Conservation (phyloP, 2,888 invertebrate genomes). For the Cantharis nigra region DNA sequence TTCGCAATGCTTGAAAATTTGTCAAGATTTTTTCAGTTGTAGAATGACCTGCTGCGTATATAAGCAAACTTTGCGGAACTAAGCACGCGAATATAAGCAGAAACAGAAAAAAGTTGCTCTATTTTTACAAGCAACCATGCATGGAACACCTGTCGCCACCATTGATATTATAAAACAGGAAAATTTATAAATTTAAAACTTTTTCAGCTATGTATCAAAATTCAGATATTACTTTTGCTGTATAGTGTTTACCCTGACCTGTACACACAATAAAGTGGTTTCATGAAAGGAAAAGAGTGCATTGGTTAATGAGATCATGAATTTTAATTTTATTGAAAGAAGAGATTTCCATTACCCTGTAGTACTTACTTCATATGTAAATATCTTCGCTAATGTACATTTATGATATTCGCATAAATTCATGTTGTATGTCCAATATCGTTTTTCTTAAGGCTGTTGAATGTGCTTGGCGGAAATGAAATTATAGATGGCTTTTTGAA, state of each 20-base stretch:
- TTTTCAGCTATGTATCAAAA: not conserved
- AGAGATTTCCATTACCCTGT: not conserved
- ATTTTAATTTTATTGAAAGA: not conserved
- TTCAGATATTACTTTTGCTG: not conserved
- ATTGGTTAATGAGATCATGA: not conserved
- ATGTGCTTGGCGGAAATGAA: not conserved
- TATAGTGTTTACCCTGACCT: not conserved
- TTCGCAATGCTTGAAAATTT: not conserved
- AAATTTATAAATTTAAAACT: not conserved
- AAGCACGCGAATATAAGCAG: not conserved
- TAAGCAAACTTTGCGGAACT: not conserved
- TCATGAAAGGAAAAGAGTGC: not conserved
- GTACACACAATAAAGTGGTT: not conserved
- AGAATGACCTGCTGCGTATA: not conserved
- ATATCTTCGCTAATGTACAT: not conserved
- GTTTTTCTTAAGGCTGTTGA: not conserved
- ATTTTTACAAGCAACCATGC: not conserved
- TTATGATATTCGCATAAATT: not conserved
- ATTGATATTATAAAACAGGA: conserved; percentile 4
- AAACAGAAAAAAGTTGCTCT: not conserved
- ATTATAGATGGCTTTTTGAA: not conserved
- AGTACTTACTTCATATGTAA: not conserved
- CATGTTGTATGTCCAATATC: not conserved
- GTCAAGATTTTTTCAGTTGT: not conserved
- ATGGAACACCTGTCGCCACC: not conserved